These are phyloP conservation scores for Agonopterix arenella DNA, from an alignment of 2,888 invertebrate genomes.

Conservation along the genomic window DNA sequence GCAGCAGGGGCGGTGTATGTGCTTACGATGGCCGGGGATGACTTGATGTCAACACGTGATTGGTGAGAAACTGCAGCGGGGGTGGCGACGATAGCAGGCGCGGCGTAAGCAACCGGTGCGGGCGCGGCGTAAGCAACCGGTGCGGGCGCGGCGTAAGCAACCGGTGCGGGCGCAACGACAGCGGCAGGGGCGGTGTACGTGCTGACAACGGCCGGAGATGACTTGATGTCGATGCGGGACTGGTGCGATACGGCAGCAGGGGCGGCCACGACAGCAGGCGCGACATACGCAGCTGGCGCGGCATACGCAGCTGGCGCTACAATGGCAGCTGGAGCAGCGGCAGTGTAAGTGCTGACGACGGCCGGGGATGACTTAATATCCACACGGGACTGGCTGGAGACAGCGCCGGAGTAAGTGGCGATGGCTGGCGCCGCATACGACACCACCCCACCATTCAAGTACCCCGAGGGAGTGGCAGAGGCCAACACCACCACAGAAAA, in stretches of 20 bases:
- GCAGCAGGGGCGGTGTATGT: conserved; percentile 31
- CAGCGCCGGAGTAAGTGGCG: conserved; percentile 29
- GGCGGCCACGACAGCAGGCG: conserved; percentile 29
- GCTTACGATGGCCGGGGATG: conserved; percentile 24
- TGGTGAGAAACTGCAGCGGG: conserved; percentile 18
- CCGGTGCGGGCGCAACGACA: conserved; percentile 37
- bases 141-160: no score
- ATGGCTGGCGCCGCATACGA: conserved; percentile 33
- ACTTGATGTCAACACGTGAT: conserved; percentile 31
- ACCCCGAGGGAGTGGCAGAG: conserved; percentile 39
- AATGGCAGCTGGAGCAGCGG: conserved; percentile 20
- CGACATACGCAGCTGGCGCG: conserved; percentile 21
- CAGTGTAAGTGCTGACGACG: conserved; percentile 26
- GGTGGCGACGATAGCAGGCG: conserved; percentile 28
- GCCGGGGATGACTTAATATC: conserved; percentile 30
- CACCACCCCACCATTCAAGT: conserved; percentile 7
- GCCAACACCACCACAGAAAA: conserved; percentile 76
- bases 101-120: conserved; percentile 19
- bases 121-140: no score
- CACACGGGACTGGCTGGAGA: conserved; percentile 33
- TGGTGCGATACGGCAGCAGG: conserved; percentile 18
- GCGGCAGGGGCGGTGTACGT: conserved; percentile 33
- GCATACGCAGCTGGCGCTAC: conserved; percentile 14
- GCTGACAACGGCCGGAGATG: conserved; percentile 25
- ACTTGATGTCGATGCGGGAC: conserved; percentile 31